Evolutionary conservation across 2,888 invertebrate genomes (phyloP), one percentile per base, ranked within the genome.

Genomic region (Dryocosmus kuriphilus): DNA sequence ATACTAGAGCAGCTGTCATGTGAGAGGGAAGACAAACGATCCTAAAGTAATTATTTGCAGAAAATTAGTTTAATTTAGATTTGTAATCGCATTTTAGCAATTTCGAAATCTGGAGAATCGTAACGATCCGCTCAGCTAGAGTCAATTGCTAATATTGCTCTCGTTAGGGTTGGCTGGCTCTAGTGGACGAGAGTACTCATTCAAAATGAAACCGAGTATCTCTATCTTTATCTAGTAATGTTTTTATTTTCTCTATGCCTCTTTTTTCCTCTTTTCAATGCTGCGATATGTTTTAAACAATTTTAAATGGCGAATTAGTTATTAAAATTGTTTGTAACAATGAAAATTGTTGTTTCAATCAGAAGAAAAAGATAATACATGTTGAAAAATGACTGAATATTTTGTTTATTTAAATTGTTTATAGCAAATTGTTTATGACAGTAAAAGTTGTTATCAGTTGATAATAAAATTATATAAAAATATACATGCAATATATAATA

Each of bases 81-180:
- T 46, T 67, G 16, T 11, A 9, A 63, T 16, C n/a, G n/a, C 41
- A 24, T 24, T 67, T 14, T 27, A 67, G 67, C 24, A 41, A 67
- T 41, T 22, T 67, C 41, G 41, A 46, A 46, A 67, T 24, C 41
- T 3, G 6, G 14, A 57, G 14, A 57, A n/a, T 41, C 19, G 30
- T 30, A 67, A 46, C 32, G 46, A 51, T 71, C 71, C 11, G 27
- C 30, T 67, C 46, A 79, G 83, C 81, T 81, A 85, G 81, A 85
- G 86, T 86, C 86, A 86, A 86, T 86, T 86, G 83, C 82, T 86
- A 86, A 86, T 86, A 86, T 86, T 83, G 84, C 85, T 83, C 81
- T 41, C 81, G 85, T 86, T 83, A 86, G 82, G 81, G 74, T 81
- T 80, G 78, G 67, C 75, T 76, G 57, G 75, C 76, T 80, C 82